Conservation (phyloP, 2,797 vertebrate genomes). For the Sebastes variabilis region DNA sequence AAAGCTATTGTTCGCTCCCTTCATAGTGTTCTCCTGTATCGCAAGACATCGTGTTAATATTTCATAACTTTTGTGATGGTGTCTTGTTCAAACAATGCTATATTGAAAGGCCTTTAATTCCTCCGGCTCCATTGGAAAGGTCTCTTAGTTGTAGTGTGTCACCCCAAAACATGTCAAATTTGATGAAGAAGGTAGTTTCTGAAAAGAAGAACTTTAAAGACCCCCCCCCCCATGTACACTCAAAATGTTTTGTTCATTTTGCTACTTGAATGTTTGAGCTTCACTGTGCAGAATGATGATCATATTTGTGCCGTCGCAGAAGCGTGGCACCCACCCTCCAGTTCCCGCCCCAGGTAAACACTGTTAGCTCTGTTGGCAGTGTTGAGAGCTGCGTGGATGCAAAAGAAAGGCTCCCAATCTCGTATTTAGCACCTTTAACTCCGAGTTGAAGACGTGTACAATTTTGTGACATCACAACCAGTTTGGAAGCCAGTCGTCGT, state of each 20-base stretch:
- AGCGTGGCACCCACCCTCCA: no score
- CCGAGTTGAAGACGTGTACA: not conserved
- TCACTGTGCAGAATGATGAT: not conserved
- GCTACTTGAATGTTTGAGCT: not conserved
- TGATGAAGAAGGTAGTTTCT: not conserved
- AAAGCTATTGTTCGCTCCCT: conserved; percentile 33
- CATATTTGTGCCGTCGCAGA: no score
- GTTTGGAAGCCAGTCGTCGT: not conserved
- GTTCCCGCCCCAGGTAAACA: no score
- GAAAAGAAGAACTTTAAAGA: not conserved
- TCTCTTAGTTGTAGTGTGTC: conserved; percentile 7
- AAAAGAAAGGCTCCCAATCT: not conserved
- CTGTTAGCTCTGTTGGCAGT: no score
- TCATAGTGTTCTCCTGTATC: conserved; percentile 17
- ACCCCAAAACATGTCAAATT: not conserved
- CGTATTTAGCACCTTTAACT: not conserved
- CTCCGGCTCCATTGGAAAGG: conserved; percentile 20
- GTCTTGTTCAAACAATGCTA: conserved; percentile 19
- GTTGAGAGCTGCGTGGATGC: not conserved
- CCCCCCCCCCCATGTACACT: not conserved
- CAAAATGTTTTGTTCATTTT: not conserved
- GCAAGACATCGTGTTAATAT: conserved; percentile 18
- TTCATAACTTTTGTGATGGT: conserved; percentile 21
- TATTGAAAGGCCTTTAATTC: conserved; percentile 2
- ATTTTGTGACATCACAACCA: not conserved